A percentile compares a stretch with the other conserved stretches of the same genome.
Evolutionary conservation across 1,140 invertebrate species (phyloP).

Genomic region (Ceratina japonica): DNA sequence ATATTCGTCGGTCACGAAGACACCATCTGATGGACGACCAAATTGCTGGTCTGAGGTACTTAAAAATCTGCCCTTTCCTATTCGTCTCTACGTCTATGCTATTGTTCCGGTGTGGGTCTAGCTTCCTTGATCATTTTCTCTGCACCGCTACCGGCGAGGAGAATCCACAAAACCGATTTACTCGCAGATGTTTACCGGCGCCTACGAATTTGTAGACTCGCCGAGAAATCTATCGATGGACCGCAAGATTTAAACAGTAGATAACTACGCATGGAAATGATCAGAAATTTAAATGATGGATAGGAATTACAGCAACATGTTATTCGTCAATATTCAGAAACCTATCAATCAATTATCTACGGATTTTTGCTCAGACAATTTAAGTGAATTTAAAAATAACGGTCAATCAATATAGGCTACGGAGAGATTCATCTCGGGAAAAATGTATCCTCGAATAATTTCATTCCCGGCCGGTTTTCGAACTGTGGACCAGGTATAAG

Average conservation of each 20-base stretch:
- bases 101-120: conserved; percentile 48
- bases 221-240: not conserved
- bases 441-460: conserved; percentile 62
- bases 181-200: conserved; percentile 49
- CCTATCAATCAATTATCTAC: not conserved
- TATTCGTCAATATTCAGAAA: not conserved
- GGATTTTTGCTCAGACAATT: not conserved
- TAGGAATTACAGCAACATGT: too few relatives aligned
- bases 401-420: not conserved
- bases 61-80: conserved; percentile 52
- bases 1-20: conserved; percentile 74
- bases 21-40: conserved; percentile 74
- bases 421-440: not conserved
- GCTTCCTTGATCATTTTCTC: conserved; percentile 32
- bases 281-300: not conserved
- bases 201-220: not conserved
- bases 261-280: not conserved
- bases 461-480: conserved; percentile 57
- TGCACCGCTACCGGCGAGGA: conserved; percentile 31
- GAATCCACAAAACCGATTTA: conserved; percentile 23
- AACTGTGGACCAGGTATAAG: conserved; percentile 65
- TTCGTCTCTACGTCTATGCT: conserved; percentile 52
- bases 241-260: not conserved
- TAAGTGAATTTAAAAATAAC: conserved; percentile 38
- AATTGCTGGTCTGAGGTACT: conserved; percentile 64